Evolutionary conservation across 2,113 vertebrate species (phyloP).

Genomic region (Delphinus delphis): DNA sequence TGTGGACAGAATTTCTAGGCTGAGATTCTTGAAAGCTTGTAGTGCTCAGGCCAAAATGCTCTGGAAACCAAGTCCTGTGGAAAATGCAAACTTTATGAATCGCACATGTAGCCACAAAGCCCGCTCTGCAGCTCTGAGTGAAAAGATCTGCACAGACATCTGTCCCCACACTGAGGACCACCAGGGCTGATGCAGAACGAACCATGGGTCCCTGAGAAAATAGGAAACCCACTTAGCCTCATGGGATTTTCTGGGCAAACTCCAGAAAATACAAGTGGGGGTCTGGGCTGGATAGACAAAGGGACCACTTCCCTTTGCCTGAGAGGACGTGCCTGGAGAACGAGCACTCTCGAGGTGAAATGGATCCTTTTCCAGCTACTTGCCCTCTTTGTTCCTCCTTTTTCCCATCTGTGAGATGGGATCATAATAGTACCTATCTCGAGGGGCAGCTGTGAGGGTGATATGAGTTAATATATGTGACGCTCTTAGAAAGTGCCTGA

Average conservation of each 20-base stretch:
- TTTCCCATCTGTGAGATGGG: neutral
- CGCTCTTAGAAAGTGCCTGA: neutral
- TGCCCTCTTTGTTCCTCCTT: neutral
- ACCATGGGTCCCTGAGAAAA: neutral
- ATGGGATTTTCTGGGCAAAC: conserved; percentile 31
- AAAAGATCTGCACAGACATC: conserved; percentile 52
- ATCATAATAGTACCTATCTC: neutral
- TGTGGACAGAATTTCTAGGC: conserved; percentile 43
- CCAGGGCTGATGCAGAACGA: conserved; percentile 1
- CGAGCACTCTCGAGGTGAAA: neutral
- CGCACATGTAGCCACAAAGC: conserved; percentile 68
- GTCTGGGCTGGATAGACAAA: neutral
- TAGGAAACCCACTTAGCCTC: neutral
- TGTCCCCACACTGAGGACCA: conserved; percentile 56
- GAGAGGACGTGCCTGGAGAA: neutral
- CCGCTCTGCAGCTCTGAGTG: neutral
- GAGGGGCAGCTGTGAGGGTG: neutral
- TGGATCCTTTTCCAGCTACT: conserved; percentile 44
- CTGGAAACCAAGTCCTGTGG: conserved; percentile 75
- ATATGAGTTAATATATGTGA: neutral
- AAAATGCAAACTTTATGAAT: conserved; percentile 71
- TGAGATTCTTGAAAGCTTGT: conserved; percentile 54
- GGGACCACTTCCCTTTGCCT: neutral
- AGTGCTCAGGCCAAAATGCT: conserved; percentile 59
- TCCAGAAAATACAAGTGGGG: neutral